phyloP scores from a whole-genome alignment of 2,888 invertebrate genomes.

The Scotopteryx bipunctaria region DNA sequence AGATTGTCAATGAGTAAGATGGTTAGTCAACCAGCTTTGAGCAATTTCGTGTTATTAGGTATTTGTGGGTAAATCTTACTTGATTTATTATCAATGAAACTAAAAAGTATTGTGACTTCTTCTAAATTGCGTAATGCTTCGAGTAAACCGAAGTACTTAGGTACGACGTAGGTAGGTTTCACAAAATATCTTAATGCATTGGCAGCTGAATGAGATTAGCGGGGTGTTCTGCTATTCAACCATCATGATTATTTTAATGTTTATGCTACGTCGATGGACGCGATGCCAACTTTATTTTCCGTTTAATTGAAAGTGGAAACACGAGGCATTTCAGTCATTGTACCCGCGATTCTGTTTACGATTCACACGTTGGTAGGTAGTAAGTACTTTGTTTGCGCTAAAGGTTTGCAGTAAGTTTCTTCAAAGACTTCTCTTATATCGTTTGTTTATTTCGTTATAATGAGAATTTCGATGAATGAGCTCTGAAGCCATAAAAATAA shows the following conservation, averaged over 20 bases:
- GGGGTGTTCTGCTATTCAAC: conserved; percentile 56
- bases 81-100: too few relatives aligned
- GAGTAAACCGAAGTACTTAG: background rate
- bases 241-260: conserved; percentile 68
- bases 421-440: conserved; percentile 12
- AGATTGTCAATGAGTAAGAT: conserved; percentile 18
- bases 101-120: too few relatives aligned
- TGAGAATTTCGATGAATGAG: conserved; percentile 20
- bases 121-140: too few relatives aligned
- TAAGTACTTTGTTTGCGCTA: conserved; percentile 54
- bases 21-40: conserved; percentile 4
- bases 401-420: conserved; percentile 39
- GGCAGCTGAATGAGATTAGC: conserved; percentile 60
- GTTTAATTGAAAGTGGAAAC: conserved; percentile 61
- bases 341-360: conserved; percentile 58
- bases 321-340: conserved; percentile 68
- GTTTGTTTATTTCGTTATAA: conserved; percentile 28
- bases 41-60: background rate
- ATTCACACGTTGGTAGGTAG: conserved; percentile 34
- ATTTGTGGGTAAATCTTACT: too few relatives aligned
- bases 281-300: conserved; percentile 70
- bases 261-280: conserved; percentile 62
- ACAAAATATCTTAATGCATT: conserved; percentile 39
- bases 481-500: background rate
- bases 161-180: background rate